Conservation (phyloP, 2,888 invertebrate genomes). For the Agriopis marginaria region DNA sequence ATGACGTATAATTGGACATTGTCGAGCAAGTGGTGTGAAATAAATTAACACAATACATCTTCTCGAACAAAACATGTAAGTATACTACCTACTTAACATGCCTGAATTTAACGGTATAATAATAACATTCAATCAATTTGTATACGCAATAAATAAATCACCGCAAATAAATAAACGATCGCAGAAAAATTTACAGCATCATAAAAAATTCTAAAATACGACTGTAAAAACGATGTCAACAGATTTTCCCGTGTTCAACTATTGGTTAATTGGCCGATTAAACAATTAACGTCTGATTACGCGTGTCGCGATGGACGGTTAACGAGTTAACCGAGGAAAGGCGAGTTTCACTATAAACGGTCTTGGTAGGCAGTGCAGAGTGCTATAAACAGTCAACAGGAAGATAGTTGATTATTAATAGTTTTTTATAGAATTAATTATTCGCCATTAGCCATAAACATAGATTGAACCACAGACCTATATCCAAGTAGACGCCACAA, state of each 20-base stretch:
- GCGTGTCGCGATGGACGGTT: slow-evolving; percentile 46
- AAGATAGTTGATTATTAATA: background rate
- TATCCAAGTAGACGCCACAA: no score
- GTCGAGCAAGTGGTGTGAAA: background rate
- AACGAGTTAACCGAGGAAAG: slow-evolving; percentile 44
- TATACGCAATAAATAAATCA: slow-evolving; percentile 26
- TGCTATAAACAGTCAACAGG: slow-evolving; percentile 8
- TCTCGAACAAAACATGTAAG: background rate
- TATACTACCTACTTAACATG: background rate
- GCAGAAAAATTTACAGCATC: slow-evolving; percentile 38
- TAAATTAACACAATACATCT: background rate
- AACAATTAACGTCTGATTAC: slow-evolving; percentile 48
- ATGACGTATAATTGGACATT: no score
- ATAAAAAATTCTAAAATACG: slow-evolving; percentile 36
- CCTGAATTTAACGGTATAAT: background rate
- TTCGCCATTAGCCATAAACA: no score
- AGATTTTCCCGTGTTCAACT: slow-evolving; percentile 39
- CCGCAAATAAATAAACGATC: slow-evolving; percentile 26
- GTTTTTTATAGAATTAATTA: no score
- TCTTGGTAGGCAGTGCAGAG: slow-evolving; percentile 27
- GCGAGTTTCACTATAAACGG: slow-evolving; percentile 39
- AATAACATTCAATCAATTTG: slow-evolving; percentile 16
- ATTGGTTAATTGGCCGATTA: slow-evolving; percentile 44
- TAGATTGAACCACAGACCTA: no score
- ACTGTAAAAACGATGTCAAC: slow-evolving; percentile 41